A percentile compares a stretch with the other conserved stretches of the same genome.
Conservation (phyloP, 2,888 invertebrate species). For the Muschampia plurimacula region DNA sequence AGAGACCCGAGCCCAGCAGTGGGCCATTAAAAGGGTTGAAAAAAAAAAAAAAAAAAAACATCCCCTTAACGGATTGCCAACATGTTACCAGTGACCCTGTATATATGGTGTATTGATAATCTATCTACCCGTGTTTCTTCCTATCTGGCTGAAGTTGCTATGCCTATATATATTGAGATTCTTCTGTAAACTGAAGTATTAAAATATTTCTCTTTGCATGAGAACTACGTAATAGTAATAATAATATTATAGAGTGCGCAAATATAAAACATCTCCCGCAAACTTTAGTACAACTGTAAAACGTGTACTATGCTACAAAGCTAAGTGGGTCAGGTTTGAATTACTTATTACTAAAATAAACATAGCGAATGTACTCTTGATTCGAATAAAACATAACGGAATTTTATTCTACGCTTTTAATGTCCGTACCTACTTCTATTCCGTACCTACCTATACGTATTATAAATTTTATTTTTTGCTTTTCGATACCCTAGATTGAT, state of each 20-base stretch:
- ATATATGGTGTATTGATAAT: neutral
- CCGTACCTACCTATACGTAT: no score
- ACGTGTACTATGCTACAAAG: neutral
- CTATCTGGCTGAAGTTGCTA: neutral
- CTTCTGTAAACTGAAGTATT: neutral
- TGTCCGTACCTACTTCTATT: no score
- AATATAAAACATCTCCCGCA: constrained; percentile 7
- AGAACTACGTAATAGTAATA: neutral
- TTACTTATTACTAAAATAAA: neutral
- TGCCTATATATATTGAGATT: neutral
- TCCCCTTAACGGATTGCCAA: no score
- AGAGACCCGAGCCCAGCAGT: no score
- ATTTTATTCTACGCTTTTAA: no score
- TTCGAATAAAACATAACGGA: neutral
- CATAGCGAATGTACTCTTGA: neutral
- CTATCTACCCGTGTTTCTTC: neutral
- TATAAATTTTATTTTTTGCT: no score
- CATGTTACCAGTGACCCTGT: no score
- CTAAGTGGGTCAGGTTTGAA: constrained; percentile 4
- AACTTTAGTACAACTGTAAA: constrained; percentile 1
- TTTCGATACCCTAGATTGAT: no score
- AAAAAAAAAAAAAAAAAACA: no score
- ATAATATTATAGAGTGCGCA: neutral
- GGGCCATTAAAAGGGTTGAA: no score
- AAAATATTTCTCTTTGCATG: constrained; percentile 1